These are phyloP conservation scores for Astreopora myriophthalma DNA, from an alignment of 64 coral and sea anemone genomes.

Conservation along the genomic window DNA sequence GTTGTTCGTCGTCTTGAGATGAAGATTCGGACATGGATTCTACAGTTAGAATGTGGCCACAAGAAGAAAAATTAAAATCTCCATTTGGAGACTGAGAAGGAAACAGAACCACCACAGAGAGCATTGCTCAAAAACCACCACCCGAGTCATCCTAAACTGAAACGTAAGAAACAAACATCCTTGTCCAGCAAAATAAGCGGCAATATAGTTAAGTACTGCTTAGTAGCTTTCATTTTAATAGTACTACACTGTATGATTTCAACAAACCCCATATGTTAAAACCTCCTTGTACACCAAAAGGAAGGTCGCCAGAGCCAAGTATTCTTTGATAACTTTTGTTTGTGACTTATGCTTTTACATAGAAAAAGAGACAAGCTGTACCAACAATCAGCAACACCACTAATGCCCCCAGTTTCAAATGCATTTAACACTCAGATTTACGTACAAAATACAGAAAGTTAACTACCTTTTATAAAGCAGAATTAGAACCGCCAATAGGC, in stretches of 20 bases:
- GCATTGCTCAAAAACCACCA: neutral
- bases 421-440: no score
- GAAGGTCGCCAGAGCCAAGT: no score
- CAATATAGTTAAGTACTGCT: neutral
- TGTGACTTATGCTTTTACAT: no score
- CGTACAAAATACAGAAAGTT: no score
- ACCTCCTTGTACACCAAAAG: neutral
- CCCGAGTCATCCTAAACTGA: neutral
- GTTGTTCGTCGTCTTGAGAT: conserved; percentile 36
- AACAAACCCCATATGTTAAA: neutral
- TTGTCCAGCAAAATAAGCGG: neutral
- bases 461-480: neutral
- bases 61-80: neutral
- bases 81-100: neutral
- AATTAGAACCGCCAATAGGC: no score
- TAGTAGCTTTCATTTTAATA: neutral
- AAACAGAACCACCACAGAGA: no score
- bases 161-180: neutral
- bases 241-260: neutral
- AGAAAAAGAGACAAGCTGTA: no score
- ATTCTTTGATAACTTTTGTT: no score
- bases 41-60: neutral
- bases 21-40: conserved; percentile 37
- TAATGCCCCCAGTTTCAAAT: no score
- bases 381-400: no score